Evolutionary conservation across 37 sponge, comb jelly and placozoan genomes (phyloP), one percentile per base, ranked within the genome.

Genomic region (Trichoplax adhaerens): DNA sequence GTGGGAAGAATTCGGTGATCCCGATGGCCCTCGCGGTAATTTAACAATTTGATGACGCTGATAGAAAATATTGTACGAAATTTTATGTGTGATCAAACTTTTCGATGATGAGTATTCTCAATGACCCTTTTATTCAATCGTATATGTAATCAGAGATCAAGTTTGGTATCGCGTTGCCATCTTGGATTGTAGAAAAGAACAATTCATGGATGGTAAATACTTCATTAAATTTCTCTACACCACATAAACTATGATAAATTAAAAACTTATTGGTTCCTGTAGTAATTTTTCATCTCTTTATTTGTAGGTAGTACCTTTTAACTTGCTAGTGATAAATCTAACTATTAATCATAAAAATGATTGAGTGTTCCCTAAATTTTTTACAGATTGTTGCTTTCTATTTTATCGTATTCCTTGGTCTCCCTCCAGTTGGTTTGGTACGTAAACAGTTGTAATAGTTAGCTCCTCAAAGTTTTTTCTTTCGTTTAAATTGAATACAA

Each of bases 151-250:
- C 7, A 74, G 75, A 82, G 53, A 69, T 78, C 12, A 81, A 68
- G 46, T 91, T 95, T 83, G 88, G 88, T 46, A 91, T 95, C 55
- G 98, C 98, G 52, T 80, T 95, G 51, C 98, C 98, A 0, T 79
- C 92, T 5, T 91, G 88, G 88, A 85, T 95, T 57, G 93, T 91
- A n/a, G 86, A 85, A 66, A 83, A 88, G 76, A 69, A 95, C 60
- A 86, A 86, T 62, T 90, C 89, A 0, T 58, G 82, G 12, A 82
- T 81, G 77, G 29, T 29, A 29, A 29, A 29, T 72, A 64, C 48
- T 47, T 49, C 52, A 50, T 72, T 8, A 2, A 62, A 62, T 49
- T 3, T 10, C 8, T 7, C 68, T 12, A 50, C 48, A 52, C 48
- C 48, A 52, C 8, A 7, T 66, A 66, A 8, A 49, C 4, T 50